Evolutionary conservation across 2,113 vertebrate genomes (phyloP), one percentile per base, ranked within the genome.

Genomic region (Hydropotes inermis): DNA sequence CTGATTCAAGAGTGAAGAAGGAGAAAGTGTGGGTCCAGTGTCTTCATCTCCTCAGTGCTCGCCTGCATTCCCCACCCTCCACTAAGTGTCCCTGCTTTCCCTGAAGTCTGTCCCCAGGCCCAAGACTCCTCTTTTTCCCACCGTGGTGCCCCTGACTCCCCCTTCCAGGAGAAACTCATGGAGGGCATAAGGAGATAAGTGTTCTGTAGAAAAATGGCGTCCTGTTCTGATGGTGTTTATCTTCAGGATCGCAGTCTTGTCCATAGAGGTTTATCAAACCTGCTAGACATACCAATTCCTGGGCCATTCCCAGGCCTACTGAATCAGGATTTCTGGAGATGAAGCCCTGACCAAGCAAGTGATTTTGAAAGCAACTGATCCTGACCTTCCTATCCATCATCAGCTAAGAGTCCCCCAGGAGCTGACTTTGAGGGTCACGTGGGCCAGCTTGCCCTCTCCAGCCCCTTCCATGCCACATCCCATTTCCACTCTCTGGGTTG

Each of bases 271-370:
- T 76, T 97, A 58, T 30, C 55, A 52, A 87, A 30, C n/a, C 55
- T 87, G 7, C 43, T n/a, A 67, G 27, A 61, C 30, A 5, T 50
- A 36, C 78, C 61, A 30, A 91, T 47, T 70, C 36, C 70, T 33
- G 15, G 64, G 45, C 28, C 0, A 4, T 45, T 50, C 57, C 50
- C 74, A 55, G 79, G 61, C 28, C 61, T 84, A 8, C 74, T 45
- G 89, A 90, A 33, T 76, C 78, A 15, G 76, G 91, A 33, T 89
- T 85, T 57, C 94, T 91, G 61, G 79, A 97, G 50, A 11, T 30
- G 82, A 78, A 96, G 27, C 28, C 58, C 43, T 58, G 43, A 36
- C 43, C 5, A 5, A n/a, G 57, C 57, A 90, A 45, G 64, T 43
- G 58, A 45, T 61, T 91, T 95, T 89, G 36, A 45, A 94, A 90